These are phyloP conservation scores for Vanessa tameamea DNA, from an alignment of 1,140 invertebrate genomes.

Conservation along the genomic window DNA sequence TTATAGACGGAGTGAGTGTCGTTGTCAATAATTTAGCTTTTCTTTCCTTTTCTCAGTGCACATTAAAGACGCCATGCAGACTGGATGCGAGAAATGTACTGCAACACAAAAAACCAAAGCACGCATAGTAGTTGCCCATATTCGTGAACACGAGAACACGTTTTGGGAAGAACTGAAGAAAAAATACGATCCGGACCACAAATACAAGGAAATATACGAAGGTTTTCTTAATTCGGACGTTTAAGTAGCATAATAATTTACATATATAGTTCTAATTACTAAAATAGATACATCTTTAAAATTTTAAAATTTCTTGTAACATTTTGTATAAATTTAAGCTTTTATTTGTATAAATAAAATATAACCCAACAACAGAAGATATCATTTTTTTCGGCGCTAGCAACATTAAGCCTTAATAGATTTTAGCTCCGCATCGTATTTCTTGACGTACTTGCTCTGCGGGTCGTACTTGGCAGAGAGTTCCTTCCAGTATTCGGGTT, in stretches of 20 bases:
- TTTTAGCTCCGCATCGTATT: conserved; percentile 77
- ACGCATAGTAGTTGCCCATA: conserved; percentile 81
- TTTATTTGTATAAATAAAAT: neutral
- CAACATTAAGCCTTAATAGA: conserved; percentile 25
- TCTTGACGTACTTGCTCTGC: conserved; percentile 79
- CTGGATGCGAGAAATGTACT: conserved; percentile 83
- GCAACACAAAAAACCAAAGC: conserved; percentile 82
- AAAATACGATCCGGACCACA: conserved; percentile 74
- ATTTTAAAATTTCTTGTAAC: no score
- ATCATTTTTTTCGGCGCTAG: no score
- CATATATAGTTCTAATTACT: neutral
- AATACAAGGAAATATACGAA: conserved; percentile 65
- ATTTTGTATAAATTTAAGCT: neutral
- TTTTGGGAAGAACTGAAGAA: conserved; percentile 69
- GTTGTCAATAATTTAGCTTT: neutral
- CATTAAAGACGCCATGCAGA: conserved; percentile 83
- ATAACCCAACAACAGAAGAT: no score
- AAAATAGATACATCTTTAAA: no score
- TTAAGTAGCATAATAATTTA: conserved; percentile 6
- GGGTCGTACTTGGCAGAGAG: conserved; percentile 84
- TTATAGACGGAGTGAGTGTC: no score
- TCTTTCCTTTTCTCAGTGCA: conserved; percentile 56
- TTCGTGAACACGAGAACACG: conserved; percentile 66
- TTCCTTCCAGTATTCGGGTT: conserved; percentile 81
- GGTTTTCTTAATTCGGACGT: conserved; percentile 57